Percentiles rank a stretch among this genome's conserved stretches.
Conservation (phyloP, 2,113 vertebrate species). For the Gasterosteus aculeatus region DNA sequence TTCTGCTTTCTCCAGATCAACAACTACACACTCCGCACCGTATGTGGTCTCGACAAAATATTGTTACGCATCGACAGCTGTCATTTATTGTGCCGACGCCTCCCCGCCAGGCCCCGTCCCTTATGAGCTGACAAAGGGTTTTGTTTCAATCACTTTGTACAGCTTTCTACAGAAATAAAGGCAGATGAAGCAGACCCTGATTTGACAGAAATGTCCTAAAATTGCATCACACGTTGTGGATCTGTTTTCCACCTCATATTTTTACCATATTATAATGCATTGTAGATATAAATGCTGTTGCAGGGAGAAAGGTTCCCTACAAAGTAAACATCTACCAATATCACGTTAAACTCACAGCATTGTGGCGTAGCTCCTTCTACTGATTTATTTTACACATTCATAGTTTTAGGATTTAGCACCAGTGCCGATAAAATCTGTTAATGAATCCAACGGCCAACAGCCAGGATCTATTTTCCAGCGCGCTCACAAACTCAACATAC, state of each 20-base stretch:
- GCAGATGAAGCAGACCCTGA: background rate
- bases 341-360: background rate
- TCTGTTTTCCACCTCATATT: background rate
- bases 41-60: background rate
- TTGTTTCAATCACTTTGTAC: background rate
- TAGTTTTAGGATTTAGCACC: background rate
- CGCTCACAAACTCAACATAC: background rate
- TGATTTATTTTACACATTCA: background rate
- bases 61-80: background rate
- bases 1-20: background rate
- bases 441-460: background rate
- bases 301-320: too few species aligned
- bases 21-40: background rate
- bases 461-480: background rate
- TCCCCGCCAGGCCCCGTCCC: background rate
- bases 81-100: background rate
- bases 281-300: background rate
- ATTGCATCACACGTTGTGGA: background rate
- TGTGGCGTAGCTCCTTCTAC: background rate
- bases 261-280: background rate
- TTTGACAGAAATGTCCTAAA: background rate
- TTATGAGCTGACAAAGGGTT: background rate
- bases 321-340: background rate
- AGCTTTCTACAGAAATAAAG: background rate
- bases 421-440: background rate